Percentiles rank a stretch among this genome's conserved stretches.
These are phyloP conservation scores for Gryon sp. DNA, from an alignment of 1,140 invertebrate species.

Conservation along the genomic window DNA sequence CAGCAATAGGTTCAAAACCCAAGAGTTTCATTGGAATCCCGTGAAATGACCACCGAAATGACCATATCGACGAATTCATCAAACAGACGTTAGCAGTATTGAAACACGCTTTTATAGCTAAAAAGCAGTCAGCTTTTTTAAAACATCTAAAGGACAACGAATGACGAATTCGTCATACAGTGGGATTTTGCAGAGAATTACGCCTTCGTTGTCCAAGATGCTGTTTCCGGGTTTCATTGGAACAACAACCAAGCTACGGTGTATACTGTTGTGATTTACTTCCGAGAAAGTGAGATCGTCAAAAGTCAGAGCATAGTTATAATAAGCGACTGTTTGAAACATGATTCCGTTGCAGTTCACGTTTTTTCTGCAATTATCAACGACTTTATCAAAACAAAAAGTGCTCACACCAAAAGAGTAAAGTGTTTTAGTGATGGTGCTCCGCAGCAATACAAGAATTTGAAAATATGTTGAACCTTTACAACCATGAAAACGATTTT, in stretches of 20 bases:
- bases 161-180: constrained; percentile 16
- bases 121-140: constrained; percentile 12
- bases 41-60: neutral
- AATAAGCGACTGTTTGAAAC: constrained; percentile 54
- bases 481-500: constrained; percentile 32
- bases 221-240: constrained; percentile 28
- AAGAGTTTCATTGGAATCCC: neutral
- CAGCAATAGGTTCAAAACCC: constrained; percentile 17
- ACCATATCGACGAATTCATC: neutral
- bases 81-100: neutral
- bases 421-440: constrained; percentile 57
- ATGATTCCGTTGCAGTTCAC: constrained; percentile 50
- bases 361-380: constrained; percentile 47
- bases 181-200: constrained; percentile 52
- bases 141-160: constrained; percentile 17
- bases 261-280: constrained; percentile 52
- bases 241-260: constrained; percentile 64
- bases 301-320: constrained; percentile 46
- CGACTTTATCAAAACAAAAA: constrained; percentile 39
- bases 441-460: constrained; percentile 67
- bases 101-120: constrained; percentile 24
- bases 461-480: constrained; percentile 48
- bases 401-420: constrained; percentile 25
- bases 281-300: no score
- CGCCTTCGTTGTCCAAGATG: constrained; percentile 44